Conservation (phyloP, 2,888 invertebrate species). For the Ferrisia virgata region DNA sequence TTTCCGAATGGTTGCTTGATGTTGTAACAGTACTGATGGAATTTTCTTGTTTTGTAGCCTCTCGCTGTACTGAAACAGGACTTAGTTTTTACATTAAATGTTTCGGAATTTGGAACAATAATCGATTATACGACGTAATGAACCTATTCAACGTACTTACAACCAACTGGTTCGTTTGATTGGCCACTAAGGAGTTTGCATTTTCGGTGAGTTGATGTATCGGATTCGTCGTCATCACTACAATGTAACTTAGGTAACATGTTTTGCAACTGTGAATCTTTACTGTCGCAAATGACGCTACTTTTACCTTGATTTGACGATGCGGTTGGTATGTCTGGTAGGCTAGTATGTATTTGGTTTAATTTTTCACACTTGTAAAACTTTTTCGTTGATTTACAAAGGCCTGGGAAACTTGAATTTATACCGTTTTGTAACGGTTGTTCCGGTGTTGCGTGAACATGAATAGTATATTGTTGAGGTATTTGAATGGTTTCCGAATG, state of each 20-base stretch:
- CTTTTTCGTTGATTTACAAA: background rate
- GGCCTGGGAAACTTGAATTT: background rate
- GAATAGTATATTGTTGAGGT: slow-evolving; percentile 50
- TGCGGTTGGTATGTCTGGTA: slow-evolving; percentile 4
- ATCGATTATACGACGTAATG: background rate
- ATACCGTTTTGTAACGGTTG: background rate
- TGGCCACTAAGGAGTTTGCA: background rate
- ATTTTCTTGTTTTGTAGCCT: background rate
- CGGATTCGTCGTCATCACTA: slow-evolving; percentile 11
- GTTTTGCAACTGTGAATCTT: background rate
- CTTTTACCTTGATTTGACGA: background rate
- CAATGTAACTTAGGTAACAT: slow-evolving; percentile 25
- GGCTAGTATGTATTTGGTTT: background rate
- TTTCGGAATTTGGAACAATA: background rate
- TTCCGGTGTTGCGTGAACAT: slow-evolving; percentile 50
- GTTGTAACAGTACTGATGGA: slow-evolving; percentile 3
- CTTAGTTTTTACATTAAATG: background rate
- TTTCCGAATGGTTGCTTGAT: slow-evolving; percentile 36
- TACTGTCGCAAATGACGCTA: background rate
- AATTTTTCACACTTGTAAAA: background rate
- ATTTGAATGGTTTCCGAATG: slow-evolving; percentile 9
- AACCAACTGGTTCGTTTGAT: slow-evolving; percentile 30
- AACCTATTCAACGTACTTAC: slow-evolving; percentile 37
- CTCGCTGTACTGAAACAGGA: background rate
- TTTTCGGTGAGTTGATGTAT: background rate